A percentile compares a stretch with the other conserved stretches of the same genome.
Evolutionary conservation across 2,797 vertebrate species (phyloP).

Genomic region (Tragelaphus eurycerus): DNA sequence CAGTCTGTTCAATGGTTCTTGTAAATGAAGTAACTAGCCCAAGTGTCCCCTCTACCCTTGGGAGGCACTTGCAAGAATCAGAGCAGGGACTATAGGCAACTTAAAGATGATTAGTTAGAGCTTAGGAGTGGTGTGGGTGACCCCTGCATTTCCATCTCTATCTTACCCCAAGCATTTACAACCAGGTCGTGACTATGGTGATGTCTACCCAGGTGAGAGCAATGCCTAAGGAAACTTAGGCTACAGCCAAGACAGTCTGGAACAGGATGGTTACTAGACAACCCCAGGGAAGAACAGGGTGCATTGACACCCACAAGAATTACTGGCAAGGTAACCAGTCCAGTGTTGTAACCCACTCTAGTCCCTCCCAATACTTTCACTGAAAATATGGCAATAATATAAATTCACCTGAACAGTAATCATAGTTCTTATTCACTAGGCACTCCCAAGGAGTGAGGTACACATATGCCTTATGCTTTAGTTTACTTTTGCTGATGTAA

Average conservation of each 20-base stretch:
- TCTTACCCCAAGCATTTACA: neutral
- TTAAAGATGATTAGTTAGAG: neutral
- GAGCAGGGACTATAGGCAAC: neutral
- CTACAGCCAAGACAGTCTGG: neutral
- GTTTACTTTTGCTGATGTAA: neutral
- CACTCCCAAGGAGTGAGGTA: neutral
- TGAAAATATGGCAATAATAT: neutral
- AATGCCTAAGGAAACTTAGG: neutral
- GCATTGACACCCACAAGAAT: neutral
- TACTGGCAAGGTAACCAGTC: neutral
- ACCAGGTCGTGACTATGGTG: neutral
- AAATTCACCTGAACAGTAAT: neutral
- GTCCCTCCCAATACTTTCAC: neutral
- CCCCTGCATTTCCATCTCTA: neutral
- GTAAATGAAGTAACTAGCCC: neutral
- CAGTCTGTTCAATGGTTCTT: neutral
- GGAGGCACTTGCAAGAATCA: neutral
- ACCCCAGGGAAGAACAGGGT: neutral
- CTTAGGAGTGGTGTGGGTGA: neutral
- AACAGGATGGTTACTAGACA: neutral
- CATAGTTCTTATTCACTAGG: neutral
- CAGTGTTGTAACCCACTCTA: neutral
- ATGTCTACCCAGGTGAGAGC: neutral
- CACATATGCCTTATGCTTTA: neutral
- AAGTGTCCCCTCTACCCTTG: neutral